Evolutionary conservation across 2,888 invertebrate species (phyloP), one percentile per base, ranked within the genome.

Genomic region (Myopa testacea): DNA sequence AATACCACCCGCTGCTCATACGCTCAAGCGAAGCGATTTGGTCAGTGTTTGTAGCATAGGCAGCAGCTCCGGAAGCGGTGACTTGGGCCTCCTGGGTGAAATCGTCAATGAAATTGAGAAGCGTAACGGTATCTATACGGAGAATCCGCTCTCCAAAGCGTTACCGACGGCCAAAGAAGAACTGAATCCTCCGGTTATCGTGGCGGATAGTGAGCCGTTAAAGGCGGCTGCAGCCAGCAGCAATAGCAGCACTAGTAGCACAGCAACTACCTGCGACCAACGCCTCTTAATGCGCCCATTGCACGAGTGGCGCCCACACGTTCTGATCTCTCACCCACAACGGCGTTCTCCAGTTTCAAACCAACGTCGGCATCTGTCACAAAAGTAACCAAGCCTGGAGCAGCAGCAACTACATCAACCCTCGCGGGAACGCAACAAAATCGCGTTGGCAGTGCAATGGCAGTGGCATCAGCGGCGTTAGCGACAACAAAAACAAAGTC

Each of bases 51-150:
- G 86, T 37, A 85, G 86, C 10, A 72, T 84, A 72, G 77, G 81
- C 80, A 85, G 82, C 75, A 80, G 79, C 76, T 82, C 82, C 60
- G 78, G 82, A 55, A 81, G 80, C 55, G 80, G 91, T 14, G 94
- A 93, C 80, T 92, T 95, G 91, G 96, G 96, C 0, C 88, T 96
- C 34, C 89, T 96, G 0, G 94, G 95, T 8, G 96, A 96, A 89
- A 96, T 96, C 78, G 96, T 96, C 0, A 93, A 93, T 65, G 96
- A 96, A 88, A 96, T 96, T 84, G 95, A 96, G 84, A 94, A 94
- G 83, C 91, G 95, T 52, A 96, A 96, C 86, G 93, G 94, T 0
- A 95, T 96, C 82, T 96, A 96, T 86, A 95, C 95, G 0, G 94
- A 94, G 0, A 93, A 94, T 1, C 94, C 94, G 0, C 38, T 84